Evolutionary conservation across 2,797 vertebrate genomes (phyloP).

Genomic region (Simalia tracyae): DNA sequence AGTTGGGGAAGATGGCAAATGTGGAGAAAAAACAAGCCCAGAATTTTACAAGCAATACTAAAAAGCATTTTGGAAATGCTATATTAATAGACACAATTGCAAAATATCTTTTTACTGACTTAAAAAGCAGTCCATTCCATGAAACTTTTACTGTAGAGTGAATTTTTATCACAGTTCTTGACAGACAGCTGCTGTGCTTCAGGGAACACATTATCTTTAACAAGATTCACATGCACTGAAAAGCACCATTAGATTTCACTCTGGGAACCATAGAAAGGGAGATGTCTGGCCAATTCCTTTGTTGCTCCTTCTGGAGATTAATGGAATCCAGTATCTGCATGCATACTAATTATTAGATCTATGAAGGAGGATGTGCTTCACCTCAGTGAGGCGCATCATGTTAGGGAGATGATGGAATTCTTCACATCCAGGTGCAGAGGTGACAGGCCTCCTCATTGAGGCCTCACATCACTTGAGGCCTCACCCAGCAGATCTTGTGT

Average conservation of each 20-base stretch:
- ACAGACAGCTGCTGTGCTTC: conserved; percentile 38
- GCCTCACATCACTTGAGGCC: not conserved
- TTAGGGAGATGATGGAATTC: not conserved
- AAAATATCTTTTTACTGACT: conserved; percentile 52
- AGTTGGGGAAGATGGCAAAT: conserved; percentile 63
- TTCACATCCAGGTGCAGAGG: not conserved
- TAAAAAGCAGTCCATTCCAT: conserved; percentile 49
- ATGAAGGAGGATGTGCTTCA: not conserved
- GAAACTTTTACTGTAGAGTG: conserved; percentile 43
- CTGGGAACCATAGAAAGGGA: not conserved
- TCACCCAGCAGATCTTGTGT: not conserved
- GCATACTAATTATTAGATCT: not conserved
- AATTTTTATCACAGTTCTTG: conserved; percentile 34
- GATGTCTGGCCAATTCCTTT: not conserved
- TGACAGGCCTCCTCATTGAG: not conserved
- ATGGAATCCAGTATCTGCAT: not conserved
- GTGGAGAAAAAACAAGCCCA: conserved; percentile 31
- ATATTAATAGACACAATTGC: conserved; percentile 65
- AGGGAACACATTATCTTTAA: conserved; percentile 35
- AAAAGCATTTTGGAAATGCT: conserved; percentile 57
- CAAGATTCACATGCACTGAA: conserved; percentile 21
- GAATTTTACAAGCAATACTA: conserved; percentile 65
- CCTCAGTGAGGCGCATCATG: not conserved
- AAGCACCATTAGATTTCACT: conserved; percentile 12
- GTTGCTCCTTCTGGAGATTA: not conserved